These are phyloP conservation scores for Octodon degus DNA, from an alignment of 2,113 vertebrate genomes.

Conservation along the genomic window DNA sequence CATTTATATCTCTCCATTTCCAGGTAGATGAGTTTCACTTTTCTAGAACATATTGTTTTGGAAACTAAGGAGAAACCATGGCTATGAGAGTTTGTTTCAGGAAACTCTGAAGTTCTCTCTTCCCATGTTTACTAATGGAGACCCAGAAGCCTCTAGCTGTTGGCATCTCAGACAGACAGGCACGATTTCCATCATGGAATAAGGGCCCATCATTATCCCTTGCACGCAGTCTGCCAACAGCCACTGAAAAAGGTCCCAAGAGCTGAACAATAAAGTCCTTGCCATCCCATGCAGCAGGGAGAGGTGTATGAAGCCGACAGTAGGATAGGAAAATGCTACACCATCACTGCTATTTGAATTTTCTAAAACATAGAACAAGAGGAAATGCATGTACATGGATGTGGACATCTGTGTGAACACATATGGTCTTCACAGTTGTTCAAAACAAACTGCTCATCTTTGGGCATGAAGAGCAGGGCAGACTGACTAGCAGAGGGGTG, in stretches of 20 bases:
- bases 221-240: background rate
- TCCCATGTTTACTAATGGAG: background rate
- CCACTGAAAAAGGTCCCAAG: background rate
- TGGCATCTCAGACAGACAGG: background rate
- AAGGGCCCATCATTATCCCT: background rate
- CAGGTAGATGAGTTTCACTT: background rate
- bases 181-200: background rate
- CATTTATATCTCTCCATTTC: background rate
- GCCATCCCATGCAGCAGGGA: background rate
- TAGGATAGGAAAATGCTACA: background rate
- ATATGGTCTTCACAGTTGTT: background rate
- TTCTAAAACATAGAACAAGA: background rate
- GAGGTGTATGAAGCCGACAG: background rate
- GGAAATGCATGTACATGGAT: background rate
- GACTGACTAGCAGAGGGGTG: background rate
- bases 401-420: background rate
- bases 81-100: background rate
- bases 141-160: background rate
- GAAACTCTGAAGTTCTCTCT: background rate
- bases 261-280: background rate
- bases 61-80: background rate
- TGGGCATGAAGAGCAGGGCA: background rate
- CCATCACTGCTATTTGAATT: background rate
- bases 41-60: slow-evolving; percentile 24
- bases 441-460: background rate